phyloP scores from a whole-genome alignment of 2,888 invertebrate genomes.

The Acleris literana region DNA sequence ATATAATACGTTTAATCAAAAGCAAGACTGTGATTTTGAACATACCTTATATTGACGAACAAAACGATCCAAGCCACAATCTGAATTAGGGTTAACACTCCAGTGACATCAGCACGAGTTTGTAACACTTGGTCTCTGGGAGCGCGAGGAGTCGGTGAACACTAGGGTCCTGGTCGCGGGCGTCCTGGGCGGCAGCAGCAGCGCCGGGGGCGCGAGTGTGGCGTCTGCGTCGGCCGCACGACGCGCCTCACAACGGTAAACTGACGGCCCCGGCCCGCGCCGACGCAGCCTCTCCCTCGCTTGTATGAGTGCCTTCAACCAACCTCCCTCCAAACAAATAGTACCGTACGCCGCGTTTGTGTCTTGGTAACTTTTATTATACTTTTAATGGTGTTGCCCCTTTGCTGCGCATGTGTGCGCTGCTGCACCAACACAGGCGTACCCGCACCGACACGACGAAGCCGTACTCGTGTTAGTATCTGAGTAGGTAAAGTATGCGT shows the following conservation, averaged over 20 bases:
- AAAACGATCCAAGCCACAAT: conserved; percentile 78
- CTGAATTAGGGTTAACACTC: conserved; percentile 78
- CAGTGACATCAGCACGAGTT: conserved; percentile 77
- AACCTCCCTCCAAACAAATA: conserved; percentile 83
- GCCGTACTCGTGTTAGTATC: conserved; percentile 65
- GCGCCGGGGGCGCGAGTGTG: conserved; percentile 77
- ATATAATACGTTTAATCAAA: too few relatives aligned
- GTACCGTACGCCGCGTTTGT: conserved; percentile 80
- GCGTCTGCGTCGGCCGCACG: conserved; percentile 78
- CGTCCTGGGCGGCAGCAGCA: conserved; percentile 53
- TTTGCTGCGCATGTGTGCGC: conserved; percentile 62
- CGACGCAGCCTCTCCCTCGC: conserved; percentile 79
- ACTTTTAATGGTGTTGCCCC: conserved; percentile 72
- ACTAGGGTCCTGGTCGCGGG: conserved; percentile 46
- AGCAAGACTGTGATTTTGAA: conserved; percentile 38
- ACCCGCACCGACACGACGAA: conserved; percentile 52
- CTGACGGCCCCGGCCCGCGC: conserved; percentile 69
- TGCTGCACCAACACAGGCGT: conserved; percentile 55
- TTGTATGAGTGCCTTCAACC: conserved; percentile 80
- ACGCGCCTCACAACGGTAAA: conserved; percentile 84
- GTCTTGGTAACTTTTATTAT: conserved; percentile 81
- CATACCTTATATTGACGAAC: conserved; percentile 69
- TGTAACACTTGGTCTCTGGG: conserved; percentile 59
- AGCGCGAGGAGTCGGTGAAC: conserved; percentile 63
- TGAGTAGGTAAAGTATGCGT: conserved; percentile 80